A percentile compares a stretch with the other conserved stretches of the same genome.
phyloP scores from a whole-genome alignment of 2,888 invertebrate species.

The Holacanthella duospinosa region DNA sequence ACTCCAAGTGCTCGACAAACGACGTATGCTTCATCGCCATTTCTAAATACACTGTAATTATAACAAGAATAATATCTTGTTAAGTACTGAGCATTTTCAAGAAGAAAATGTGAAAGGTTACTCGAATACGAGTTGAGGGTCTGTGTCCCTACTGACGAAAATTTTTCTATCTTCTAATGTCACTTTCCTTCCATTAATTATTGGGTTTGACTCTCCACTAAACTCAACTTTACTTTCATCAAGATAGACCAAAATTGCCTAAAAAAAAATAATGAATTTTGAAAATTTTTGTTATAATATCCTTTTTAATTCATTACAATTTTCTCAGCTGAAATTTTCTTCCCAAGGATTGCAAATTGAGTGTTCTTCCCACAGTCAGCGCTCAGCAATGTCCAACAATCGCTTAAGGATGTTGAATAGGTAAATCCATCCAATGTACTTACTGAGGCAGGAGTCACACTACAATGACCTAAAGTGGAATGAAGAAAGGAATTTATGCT shows the following conservation, averaged over 20 bases:
- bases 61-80: neutral
- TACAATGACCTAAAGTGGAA: slow-evolving; percentile 24
- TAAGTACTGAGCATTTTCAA: neutral
- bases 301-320: slow-evolving; percentile 8
- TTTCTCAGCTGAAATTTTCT: slow-evolving; percentile 12
- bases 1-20: slow-evolving; percentile 11
- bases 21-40: slow-evolving; percentile 26
- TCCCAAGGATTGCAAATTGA: slow-evolving; percentile 28
- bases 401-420: slow-evolving; percentile 18
- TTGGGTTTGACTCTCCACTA: slow-evolving; percentile 4
- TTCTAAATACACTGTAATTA: slow-evolving; percentile 20
- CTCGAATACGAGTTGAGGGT: slow-evolving; percentile 6
- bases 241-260: slow-evolving; percentile 23
- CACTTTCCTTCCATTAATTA: slow-evolving; percentile 11
- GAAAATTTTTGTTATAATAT: neutral
- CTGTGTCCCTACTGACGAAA: neutral
- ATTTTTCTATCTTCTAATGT: slow-evolving; percentile 8
- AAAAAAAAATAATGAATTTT: neutral
- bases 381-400: slow-evolving; percentile 30
- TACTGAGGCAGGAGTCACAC: slow-evolving; percentile 21
- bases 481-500: neutral
- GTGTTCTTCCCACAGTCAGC: slow-evolving; percentile 30
- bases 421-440: slow-evolving; percentile 27
- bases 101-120: neutral
- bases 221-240: slow-evolving; percentile 16